Evolutionary conservation across 1,140 invertebrate species (phyloP).

Genomic region (Heliothis subflexa): DNA sequence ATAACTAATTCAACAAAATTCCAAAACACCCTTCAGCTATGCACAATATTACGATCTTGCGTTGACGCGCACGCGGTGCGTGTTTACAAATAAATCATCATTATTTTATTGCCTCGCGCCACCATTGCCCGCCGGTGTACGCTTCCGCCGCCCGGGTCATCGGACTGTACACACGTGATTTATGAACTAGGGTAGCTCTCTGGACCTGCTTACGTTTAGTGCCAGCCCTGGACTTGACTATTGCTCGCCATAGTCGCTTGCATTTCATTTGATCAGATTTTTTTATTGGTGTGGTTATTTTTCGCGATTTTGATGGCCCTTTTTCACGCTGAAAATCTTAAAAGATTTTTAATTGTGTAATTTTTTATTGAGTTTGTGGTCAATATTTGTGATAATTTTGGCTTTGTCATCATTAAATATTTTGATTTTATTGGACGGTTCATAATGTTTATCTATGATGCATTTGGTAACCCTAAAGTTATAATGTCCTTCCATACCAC

Average conservation of each 20-base stretch:
- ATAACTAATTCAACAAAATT: not conserved
- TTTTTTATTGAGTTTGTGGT: too few species aligned
- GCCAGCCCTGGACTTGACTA: not conserved
- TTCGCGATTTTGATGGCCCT: too few species aligned
- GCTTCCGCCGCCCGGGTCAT: slow-evolving; percentile 48
- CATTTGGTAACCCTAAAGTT: slow-evolving; percentile 21
- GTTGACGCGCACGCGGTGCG: slow-evolving; percentile 62
- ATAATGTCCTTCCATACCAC: not conserved
- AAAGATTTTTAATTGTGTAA: too few species aligned
- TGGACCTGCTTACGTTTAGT: slow-evolving; percentile 14
- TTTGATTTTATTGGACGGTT: not conserved
- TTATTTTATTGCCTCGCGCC: slow-evolving; percentile 74
- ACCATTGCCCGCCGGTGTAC: slow-evolving; percentile 55
- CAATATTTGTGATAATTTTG: not conserved
- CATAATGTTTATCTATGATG: not conserved
- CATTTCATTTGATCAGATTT: too few species aligned
- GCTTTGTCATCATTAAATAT: not conserved
- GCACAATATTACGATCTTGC: slow-evolving; percentile 65
- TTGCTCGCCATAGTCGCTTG: not conserved
- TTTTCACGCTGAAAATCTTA: too few species aligned
- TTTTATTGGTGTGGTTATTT: too few species aligned
- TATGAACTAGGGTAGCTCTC: slow-evolving; percentile 43
- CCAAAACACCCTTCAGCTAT: slow-evolving; percentile 47
- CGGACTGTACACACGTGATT: slow-evolving; percentile 42
- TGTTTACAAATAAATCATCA: slow-evolving; percentile 84